These are phyloP conservation scores for Beaufortia kweichowensis DNA, from an alignment of 2,113 vertebrate species.

Conservation along the genomic window DNA sequence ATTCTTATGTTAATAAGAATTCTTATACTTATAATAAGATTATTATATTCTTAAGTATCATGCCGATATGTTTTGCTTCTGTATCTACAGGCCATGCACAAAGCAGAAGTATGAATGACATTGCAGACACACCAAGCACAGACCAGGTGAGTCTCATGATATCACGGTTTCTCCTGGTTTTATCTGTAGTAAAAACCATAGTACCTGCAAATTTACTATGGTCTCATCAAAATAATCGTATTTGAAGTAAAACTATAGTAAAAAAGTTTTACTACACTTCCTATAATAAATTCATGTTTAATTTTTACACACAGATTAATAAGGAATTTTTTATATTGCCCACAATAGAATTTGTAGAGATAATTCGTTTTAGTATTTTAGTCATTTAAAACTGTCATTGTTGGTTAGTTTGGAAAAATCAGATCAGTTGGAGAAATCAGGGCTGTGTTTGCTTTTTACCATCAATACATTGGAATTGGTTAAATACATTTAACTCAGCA, in stretches of 20 bases:
- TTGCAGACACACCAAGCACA: conserved; percentile 85
- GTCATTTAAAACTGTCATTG: not conserved
- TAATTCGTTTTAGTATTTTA: too few species aligned
- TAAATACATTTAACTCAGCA: too few species aligned
- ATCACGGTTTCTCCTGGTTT: not conserved
- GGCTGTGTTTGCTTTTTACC: not conserved
- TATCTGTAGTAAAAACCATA: not conserved
- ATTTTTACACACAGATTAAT: too few species aligned
- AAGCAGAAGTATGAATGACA: conserved; percentile 96
- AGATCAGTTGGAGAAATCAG: not conserved
- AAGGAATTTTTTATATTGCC: too few species aligned
- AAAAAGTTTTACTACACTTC: too few species aligned
- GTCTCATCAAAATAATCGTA: too few species aligned
- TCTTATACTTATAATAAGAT: not conserved
- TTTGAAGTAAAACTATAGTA: too few species aligned
- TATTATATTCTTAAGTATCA: too few species aligned
- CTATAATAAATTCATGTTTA: too few species aligned
- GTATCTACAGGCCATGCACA: conserved; percentile 82
- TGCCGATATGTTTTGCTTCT: conserved; percentile 6
- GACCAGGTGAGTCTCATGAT: conserved; percentile 81
- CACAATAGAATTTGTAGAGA: too few species aligned
- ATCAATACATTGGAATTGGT: not conserved
- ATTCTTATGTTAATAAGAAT: too few species aligned
- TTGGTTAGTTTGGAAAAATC: not conserved
- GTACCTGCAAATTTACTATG: too few species aligned